Percentiles rank a stretch among this genome's conserved stretches.
phyloP scores from a whole-genome alignment of 2,113 vertebrate species.

The Gasterosteus aculeatus region DNA sequence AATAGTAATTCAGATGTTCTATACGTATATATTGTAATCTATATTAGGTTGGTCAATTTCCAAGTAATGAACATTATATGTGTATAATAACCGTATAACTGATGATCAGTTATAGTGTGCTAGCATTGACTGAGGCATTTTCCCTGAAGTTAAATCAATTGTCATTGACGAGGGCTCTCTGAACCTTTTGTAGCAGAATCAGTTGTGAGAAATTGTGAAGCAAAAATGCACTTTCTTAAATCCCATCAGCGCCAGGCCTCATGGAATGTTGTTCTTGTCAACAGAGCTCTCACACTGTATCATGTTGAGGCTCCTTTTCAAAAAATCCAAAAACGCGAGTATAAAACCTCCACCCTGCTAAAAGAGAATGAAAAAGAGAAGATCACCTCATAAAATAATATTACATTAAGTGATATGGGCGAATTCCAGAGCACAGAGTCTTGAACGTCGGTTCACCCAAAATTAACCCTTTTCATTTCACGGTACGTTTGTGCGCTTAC shows the following conservation, averaged over 20 bases:
- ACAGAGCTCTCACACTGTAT: neutral
- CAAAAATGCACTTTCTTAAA: slow-evolving; percentile 41
- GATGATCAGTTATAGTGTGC: slow-evolving; percentile 19
- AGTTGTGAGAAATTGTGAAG: slow-evolving; percentile 22
- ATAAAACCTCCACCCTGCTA: neutral
- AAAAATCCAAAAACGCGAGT: neutral
- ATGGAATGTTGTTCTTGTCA: slow-evolving; percentile 20
- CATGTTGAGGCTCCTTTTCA: neutral
- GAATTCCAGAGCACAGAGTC: slow-evolving; percentile 21
- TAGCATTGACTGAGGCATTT: slow-evolving; percentile 31
- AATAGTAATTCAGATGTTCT: neutral
- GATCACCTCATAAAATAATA: slow-evolving; percentile 9
- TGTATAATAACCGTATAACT: too few relatives aligned
- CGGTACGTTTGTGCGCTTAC: slow-evolving; percentile 74
- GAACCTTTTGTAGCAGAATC: slow-evolving; percentile 17
- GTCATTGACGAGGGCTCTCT: slow-evolving; percentile 1
- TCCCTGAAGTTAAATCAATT: slow-evolving; percentile 44
- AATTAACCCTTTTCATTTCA: slow-evolving; percentile 15
- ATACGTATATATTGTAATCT: slow-evolving; percentile 1
- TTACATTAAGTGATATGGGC: slow-evolving; percentile 28
- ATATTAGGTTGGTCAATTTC: slow-evolving; percentile 10
- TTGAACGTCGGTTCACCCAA: slow-evolving; percentile 6
- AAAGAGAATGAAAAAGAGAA: slow-evolving; percentile 20
- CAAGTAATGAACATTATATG: neutral
- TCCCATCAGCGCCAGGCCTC: neutral